These are phyloP conservation scores for Oncorhynchus clarkii DNA, from an alignment of 2,113 vertebrate genomes.

Conservation along the genomic window DNA sequence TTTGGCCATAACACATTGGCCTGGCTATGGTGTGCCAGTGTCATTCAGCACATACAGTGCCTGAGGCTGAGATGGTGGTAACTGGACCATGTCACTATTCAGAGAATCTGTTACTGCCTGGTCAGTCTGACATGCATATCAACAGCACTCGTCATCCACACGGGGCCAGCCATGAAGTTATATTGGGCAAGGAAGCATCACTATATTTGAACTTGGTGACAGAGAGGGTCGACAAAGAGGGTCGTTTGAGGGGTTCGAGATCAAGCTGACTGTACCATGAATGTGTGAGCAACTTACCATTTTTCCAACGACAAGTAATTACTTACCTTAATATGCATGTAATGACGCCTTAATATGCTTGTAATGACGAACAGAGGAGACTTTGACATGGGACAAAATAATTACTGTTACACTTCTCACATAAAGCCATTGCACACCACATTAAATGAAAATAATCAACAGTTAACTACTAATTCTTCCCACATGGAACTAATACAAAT, in stretches of 20 bases:
- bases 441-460: not conserved
- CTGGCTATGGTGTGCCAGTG: not conserved
- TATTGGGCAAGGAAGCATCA: not conserved
- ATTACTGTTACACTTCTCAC: not conserved
- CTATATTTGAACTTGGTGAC: constrained; percentile 15
- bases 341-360: not conserved
- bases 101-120: not conserved
- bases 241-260: too few relatives aligned
- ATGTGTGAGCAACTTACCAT: not conserved
- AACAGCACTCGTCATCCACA: not conserved
- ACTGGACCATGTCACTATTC: not conserved
- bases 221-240: too few relatives aligned
- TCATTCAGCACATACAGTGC: not conserved
- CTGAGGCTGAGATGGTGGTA: not conserved
- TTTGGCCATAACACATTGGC: not conserved
- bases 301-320: not conserved
- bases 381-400: not conserved
- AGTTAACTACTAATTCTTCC: not conserved
- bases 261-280: not conserved
- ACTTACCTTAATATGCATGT: too few relatives aligned
- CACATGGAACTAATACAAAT: not conserved
- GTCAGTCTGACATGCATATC: not conserved
- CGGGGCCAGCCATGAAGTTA: not conserved
- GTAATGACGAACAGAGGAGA: not conserved
- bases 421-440: not conserved